Conservation (phyloP, 1,140 invertebrate genomes). For the Teleopsis dalmanni region DNA sequence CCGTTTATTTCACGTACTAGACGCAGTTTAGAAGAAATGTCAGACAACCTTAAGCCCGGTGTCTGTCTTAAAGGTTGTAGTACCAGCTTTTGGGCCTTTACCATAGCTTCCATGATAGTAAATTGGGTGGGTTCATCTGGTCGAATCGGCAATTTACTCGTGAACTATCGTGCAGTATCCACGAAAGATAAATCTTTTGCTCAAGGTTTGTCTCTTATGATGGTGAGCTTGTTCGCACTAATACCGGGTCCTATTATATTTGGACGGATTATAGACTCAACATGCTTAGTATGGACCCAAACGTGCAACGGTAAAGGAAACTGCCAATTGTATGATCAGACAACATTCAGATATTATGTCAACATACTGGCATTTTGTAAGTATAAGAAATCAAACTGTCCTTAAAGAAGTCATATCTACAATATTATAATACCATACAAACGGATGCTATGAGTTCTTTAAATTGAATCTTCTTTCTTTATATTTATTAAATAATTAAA, state of each 20-base stretch:
- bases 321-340: constrained; percentile 57
- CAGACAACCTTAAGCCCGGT: constrained; percentile 44
- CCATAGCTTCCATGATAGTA: constrained; percentile 47
- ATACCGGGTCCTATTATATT: constrained; percentile 62
- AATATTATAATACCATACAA: too few species aligned
- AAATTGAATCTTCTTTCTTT: too few species aligned
- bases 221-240: constrained; percentile 57
- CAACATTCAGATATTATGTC: constrained; percentile 51
- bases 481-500: neutral
- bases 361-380: constrained; percentile 53
- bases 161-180: constrained; percentile 54
- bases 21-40: constrained; percentile 16
- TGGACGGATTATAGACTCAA: constrained; percentile 56
- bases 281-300: constrained; percentile 58
- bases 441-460: neutral
- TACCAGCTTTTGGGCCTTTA: constrained; percentile 43
- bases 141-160: constrained; percentile 54
- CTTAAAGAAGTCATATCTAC: neutral
- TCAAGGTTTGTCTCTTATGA: constrained; percentile 54
- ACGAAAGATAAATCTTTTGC: constrained; percentile 57
- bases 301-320: constrained; percentile 55
- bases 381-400: constrained; percentile 11
- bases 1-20: constrained; percentile 3
- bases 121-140: constrained; percentile 53
- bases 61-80: constrained; percentile 50